A percentile compares a stretch with the other conserved stretches of the same genome.
Evolutionary conservation across 2,797 vertebrate genomes (phyloP).

Genomic region (Carapus acus): DNA sequence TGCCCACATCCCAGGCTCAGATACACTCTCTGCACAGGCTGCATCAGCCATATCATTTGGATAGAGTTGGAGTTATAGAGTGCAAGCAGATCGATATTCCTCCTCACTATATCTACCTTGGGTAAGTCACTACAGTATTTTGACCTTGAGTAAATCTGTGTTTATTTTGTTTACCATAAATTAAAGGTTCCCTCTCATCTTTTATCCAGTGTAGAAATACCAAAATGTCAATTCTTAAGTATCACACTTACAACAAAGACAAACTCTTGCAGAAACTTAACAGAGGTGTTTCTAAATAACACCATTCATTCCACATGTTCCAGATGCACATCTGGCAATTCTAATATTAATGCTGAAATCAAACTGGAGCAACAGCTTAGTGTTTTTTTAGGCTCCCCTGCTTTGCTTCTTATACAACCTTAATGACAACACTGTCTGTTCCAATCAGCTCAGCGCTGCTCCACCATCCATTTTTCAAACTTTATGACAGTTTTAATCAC

Average conservation of each 20-base stretch:
- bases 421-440: constrained; percentile 97
- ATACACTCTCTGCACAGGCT: too few species aligned
- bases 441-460: constrained; percentile 85
- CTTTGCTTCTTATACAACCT: constrained; percentile 74
- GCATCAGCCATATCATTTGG: too few species aligned
- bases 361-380: constrained; percentile 70
- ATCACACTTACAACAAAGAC: constrained; percentile 24
- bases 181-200: neutral
- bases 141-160: too few species aligned
- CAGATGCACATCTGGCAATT: constrained; percentile 84
- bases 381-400: constrained; percentile 51
- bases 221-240: constrained; percentile 11
- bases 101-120: too few species aligned
- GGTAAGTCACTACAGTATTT: too few species aligned
- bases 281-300: constrained; percentile 54
- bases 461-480: constrained; percentile 97
- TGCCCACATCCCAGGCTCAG: too few species aligned
- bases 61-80: too few species aligned
- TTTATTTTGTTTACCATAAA: too few species aligned
- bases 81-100: too few species aligned
- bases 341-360: constrained; percentile 81
- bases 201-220: neutral
- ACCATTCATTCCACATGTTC: constrained; percentile 70
- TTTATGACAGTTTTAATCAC: constrained; percentile 98
- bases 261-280: constrained; percentile 37